These are phyloP conservation scores for Tursiops truncatus DNA, from an alignment of 2,113 vertebrate species.

Conservation along the genomic window DNA sequence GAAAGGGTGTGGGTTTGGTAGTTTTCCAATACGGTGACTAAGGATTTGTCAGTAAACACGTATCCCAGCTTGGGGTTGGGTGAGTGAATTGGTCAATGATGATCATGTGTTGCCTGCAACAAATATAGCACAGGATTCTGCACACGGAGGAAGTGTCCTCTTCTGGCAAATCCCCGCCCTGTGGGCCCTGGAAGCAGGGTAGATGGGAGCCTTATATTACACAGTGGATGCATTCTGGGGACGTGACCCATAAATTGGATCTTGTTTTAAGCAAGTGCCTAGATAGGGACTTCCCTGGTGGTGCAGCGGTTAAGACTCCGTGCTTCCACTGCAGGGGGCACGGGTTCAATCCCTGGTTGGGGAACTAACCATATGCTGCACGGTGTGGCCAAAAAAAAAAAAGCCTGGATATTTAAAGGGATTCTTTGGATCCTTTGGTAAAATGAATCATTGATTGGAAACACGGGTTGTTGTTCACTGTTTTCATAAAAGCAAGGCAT, in stretches of 20 bases:
- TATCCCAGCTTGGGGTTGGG: neutral
- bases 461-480: neutral
- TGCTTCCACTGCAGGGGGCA: too few relatives aligned
- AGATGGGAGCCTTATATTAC: neutral
- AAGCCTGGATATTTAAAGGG: neutral
- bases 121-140: neutral
- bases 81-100: neutral
- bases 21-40: neutral
- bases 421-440: neutral
- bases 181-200: neutral
- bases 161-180: neutral
- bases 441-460: neutral
- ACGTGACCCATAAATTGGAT: neutral
- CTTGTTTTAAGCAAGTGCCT: neutral
- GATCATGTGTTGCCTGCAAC: neutral
- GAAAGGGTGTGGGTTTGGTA: neutral
- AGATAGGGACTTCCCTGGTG: too few relatives aligned
- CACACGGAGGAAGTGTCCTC: neutral
- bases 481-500: neutral
- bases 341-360: too few relatives aligned
- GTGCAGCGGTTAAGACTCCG: too few relatives aligned
- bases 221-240: neutral
- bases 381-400: too few relatives aligned
- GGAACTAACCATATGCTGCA: too few relatives aligned
- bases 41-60: neutral